Evolutionary conservation across 2,888 invertebrate genomes (phyloP), one percentile per base, ranked within the genome.

Genomic region (Myathropa florea): DNA sequence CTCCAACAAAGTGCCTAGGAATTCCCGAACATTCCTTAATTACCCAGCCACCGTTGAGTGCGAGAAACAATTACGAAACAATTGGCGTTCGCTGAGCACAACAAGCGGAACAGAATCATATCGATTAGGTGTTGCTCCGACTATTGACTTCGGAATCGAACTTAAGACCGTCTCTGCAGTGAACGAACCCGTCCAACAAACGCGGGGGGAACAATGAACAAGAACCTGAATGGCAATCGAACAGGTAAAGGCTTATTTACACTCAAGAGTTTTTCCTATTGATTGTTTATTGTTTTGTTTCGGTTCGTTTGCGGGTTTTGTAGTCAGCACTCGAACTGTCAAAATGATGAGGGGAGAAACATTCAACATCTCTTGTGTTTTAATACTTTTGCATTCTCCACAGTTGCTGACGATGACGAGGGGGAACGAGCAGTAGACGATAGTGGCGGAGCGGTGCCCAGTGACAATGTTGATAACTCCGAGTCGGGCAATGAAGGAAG

Each of bases 311-410:
- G 21, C 46, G 1, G 4, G 7, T 55, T 70, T 78, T 28, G 33
- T 26, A 67, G 64, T 73, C 79, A 65, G 60, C 65, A 68, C 68
- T 70, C 36, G 26, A 75, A 70, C 24, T 68, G 72, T 65, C 67
- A 78, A 71, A 63, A 67, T 23, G 33, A 53, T 24, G 18, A 21
- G 59, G 21, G 30, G 59, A 14, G 55, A 80, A 64, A 55, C 75
- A 84, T 65, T 71, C 59, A 39, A 21, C n/a, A 26, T 24, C 18
- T 30, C 76, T 76, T 71, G 36, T 72, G 60, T 72, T 76, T 53
- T 77, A 67, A 77, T 72, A 65, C 77, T 85, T 77, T 82, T 82
- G 77, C 67, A 63, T 81, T 85, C 46, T 46, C 46, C 71, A 36
- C 64, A 60, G 71, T 12, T 67, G 18, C 33, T 30, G 55, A 9